A percentile compares a stretch with the other conserved stretches of the same genome.
Evolutionary conservation across 2,888 invertebrate species (phyloP).

Genomic region (Eilema sororculum): DNA sequence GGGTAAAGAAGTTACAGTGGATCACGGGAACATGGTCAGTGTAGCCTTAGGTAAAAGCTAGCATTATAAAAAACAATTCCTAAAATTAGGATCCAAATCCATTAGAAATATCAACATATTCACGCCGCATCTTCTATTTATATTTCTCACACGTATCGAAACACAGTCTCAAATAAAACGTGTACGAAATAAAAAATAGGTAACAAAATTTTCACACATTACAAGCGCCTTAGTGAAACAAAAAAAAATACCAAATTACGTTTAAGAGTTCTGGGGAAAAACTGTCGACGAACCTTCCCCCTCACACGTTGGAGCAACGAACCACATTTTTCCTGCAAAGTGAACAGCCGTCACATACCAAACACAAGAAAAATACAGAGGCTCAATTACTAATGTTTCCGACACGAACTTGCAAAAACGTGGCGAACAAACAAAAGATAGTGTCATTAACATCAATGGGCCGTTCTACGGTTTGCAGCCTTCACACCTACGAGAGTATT

Average conservation of each 20-base stretch:
- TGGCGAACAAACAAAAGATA: conserved; percentile 54
- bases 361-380: conserved; percentile 26
- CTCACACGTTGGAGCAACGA: conserved; percentile 16
- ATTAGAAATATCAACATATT: neutral
- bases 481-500: conserved; percentile 28
- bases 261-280: neutral
- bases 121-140: neutral
- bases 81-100: neutral
- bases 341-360: conserved; percentile 27
- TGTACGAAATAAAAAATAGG: conserved; percentile 7
- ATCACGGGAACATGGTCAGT: too few relatives aligned
- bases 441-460: conserved; percentile 66
- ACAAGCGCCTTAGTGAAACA: neutral
- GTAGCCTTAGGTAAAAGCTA: neutral
- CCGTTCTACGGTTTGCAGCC: conserved; percentile 47
- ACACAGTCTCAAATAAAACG: conserved; percentile 9
- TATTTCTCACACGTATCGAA: conserved; percentile 6
- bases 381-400: conserved; percentile 35
- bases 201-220: neutral
- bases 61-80: neutral
- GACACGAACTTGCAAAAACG: conserved; percentile 52
- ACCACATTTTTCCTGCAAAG: conserved; percentile 24
- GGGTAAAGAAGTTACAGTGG: too few relatives aligned
- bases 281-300: neutral
- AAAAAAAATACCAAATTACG: conserved; percentile 15